Evolutionary conservation across 1,140 invertebrate genomes (phyloP).

Genomic region (Drosophila littoralis): DNA sequence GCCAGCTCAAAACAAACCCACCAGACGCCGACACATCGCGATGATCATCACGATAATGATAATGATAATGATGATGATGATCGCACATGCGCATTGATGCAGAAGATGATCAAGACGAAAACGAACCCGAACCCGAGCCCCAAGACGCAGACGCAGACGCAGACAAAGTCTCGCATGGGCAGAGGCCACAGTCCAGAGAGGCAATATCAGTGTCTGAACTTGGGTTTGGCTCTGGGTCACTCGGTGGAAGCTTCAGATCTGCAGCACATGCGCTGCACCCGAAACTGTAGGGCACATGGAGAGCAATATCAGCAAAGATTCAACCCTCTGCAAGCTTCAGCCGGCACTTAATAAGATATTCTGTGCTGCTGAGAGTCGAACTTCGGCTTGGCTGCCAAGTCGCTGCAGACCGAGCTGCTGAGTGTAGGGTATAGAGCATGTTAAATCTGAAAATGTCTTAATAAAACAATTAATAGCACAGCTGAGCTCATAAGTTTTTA

Average conservation of each 20-base stretch:
- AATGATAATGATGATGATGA: conserved; percentile 18
- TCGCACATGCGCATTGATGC: conserved; percentile 51
- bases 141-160: conserved; percentile 27
- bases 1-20: conserved; percentile 43
- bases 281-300: neutral
- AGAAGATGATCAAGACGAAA: conserved; percentile 42
- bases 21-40: conserved; percentile 38
- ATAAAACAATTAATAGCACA: conserved; percentile 83
- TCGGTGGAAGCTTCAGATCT: conserved; percentile 31
- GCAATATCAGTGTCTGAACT: conserved; percentile 48
- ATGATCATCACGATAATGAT: conserved; percentile 27
- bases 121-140: neutral
- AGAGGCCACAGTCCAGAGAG: conserved; percentile 10
- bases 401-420: conserved; percentile 4
- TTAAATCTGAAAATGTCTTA: conserved; percentile 82
- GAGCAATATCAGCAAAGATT: neutral
- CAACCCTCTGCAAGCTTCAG: neutral
- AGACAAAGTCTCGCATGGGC: conserved; percentile 32
- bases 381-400: neutral
- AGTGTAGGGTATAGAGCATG: conserved; percentile 67
- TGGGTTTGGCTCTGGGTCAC: conserved; percentile 47
- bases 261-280: conserved; percentile 19
- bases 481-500: conserved; percentile 76
- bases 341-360: neutral
- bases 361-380: neutral